A percentile compares a stretch with the other conserved stretches of the same genome.
phyloP scores from a whole-genome alignment of 1,140 invertebrate genomes.

The Megathymus violae region DNA sequence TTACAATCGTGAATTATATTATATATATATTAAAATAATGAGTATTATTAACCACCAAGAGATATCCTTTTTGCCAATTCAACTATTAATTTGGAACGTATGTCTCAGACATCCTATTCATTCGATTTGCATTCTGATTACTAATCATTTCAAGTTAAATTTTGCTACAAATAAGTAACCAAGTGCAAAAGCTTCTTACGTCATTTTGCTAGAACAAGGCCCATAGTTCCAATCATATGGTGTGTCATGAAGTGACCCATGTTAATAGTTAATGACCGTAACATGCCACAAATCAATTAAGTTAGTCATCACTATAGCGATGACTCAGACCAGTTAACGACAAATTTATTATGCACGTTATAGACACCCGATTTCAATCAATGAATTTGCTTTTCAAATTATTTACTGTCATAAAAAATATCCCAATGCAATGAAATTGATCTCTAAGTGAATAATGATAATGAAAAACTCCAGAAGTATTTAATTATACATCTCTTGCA shows the following conservation, averaged over 20 bases:
- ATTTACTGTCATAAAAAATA: neutral
- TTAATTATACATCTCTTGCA: too few relatives aligned
- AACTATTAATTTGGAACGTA: neutral
- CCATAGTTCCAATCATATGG: conserved; percentile 23
- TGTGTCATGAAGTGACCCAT: conserved; percentile 62
- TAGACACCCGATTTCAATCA: neutral
- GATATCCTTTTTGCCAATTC: neutral
- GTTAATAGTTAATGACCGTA: conserved; percentile 72
- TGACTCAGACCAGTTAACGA: conserved; percentile 54
- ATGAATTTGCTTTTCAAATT: conserved; percentile 2
- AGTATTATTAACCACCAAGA: neutral
- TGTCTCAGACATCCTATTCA: too few relatives aligned
- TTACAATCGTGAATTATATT: too few relatives aligned
- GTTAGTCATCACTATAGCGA: conserved; percentile 66
- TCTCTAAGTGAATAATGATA: too few relatives aligned
- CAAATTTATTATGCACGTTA: conserved; percentile 23
- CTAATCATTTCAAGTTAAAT: too few relatives aligned
- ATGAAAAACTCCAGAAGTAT: too few relatives aligned
- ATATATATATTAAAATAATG: too few relatives aligned
- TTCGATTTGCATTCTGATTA: too few relatives aligned
- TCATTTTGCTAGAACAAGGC: conserved; percentile 31
- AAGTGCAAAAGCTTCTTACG: conserved; percentile 20
- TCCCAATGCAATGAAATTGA: neutral
- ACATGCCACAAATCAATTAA: conserved; percentile 76
- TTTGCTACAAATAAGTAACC: too few relatives aligned